Base-by-base conservation (phyloP, 2,113 vertebrate species). In the Dendropsophus ebraccatus region DNA sequence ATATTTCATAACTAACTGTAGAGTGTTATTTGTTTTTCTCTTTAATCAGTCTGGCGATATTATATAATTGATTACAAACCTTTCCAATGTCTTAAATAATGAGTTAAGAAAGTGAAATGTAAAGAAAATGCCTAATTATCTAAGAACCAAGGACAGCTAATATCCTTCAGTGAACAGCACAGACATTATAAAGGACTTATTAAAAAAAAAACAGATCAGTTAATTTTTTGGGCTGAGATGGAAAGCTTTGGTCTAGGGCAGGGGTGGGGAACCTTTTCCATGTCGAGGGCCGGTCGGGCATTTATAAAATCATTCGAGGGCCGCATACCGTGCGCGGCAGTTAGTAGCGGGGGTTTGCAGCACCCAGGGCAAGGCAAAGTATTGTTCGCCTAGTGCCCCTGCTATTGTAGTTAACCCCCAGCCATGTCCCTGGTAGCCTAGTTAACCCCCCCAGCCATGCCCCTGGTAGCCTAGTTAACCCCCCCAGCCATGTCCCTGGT, bases 11-110 rank as follows among this genome's bases (percentile, higher is more conserved):
- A 50, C 56, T 45, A 37, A 82, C 41, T 69, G 80, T 23, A 35
- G 25, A 69, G 37, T 47, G 35, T 81, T 80, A 81, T 47, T 81
- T 62, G 23, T 81, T 65, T 62, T 62, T 81, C 78, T 6, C 56
- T 81, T 81, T 81, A 81, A 81, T 81, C 56, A 65, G 47, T 81
- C 58, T 62, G 56, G 23, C 10, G 28, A 80, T 80, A 41, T 25
- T 80, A 80, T 80, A 60, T 80, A 62, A 81, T 81, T 81, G 56
- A 81, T 81, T 47, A 81, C 28, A 41, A 81, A 60, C 78, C 60
- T 65, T 81, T 47, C 56, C 78, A 14, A 65, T 81, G 78, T 65
- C 56, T 47, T 47, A 47, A 45, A 81, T 81, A 81, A 81, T 81
- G n/a, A 81, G 62, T 47, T 65, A 19, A 35, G 65, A 45, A 12